Evolutionary conservation across 2,113 vertebrate genomes (phyloP), one percentile per base, ranked within the genome.

Genomic region (Ictalurus punctatus): DNA sequence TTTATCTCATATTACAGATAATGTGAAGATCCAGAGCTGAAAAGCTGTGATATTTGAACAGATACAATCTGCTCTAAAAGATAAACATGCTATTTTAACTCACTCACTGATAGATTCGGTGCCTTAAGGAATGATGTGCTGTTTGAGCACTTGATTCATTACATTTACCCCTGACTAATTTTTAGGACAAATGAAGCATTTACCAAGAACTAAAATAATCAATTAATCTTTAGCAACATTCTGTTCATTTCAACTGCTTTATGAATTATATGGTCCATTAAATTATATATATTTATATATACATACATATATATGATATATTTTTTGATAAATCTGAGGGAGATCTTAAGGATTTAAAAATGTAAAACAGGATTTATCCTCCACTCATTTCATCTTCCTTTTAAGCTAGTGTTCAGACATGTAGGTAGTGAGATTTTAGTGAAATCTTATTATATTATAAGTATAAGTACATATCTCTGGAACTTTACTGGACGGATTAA

Each of bases 1-100:
- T 37, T 65, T 76, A 76, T 76, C 83, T 58, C 16, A 81, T 86
- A 71, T 73, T 25, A 21, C 21, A 52, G 37, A 61, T 83, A 83
- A 37, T 54, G 52, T 71, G 17, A 69, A 83, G 17, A 76, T 58
- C 6, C 27, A 0, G 23, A 17, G 30, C 16, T 34, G 6, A 83
- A 48, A 86, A 86, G 40, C 37, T 14, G 17, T 52, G 14, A 14
- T 30, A 83, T 40, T n/a, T 65, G 19, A 25, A 34, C 52, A 67
- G 30, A 84, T 76, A 3, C 37, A 67, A 40, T 81, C 3, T 30
- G 40, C 58, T 86, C 58, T 58, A 27, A 27, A 40, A 86, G 34
- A 76, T 74, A 74, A 73, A 34, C 30, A 56, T 52, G n/a, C 40
- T 71, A 71, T 86, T 74, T 59, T 30, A 56, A 37, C 65, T 56